phyloP scores from a whole-genome alignment of 2,888 invertebrate genomes.

The Drosophila kanekoi region DNA sequence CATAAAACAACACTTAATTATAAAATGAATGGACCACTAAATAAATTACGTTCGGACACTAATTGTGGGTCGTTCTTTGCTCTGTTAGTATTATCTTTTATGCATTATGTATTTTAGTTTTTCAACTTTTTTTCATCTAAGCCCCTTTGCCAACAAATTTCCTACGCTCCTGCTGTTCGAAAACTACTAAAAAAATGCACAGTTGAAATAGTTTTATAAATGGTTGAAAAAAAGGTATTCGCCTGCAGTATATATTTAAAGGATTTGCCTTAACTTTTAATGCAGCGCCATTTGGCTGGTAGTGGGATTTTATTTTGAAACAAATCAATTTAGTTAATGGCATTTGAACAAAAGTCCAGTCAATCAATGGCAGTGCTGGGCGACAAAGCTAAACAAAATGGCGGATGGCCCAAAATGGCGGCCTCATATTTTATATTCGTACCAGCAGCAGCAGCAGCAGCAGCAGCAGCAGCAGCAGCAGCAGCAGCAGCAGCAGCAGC shows the following conservation, averaged over 20 bases:
- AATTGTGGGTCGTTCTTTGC: too few relatives aligned
- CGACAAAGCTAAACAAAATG: constrained; percentile 50
- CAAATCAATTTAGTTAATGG: constrained; percentile 59
- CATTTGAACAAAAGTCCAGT: constrained; percentile 46
- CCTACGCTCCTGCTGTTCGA: too few relatives aligned
- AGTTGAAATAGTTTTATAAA: background rate
- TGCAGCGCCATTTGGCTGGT: constrained; percentile 31
- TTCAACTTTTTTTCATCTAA: too few relatives aligned
- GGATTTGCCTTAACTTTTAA: constrained; percentile 36
- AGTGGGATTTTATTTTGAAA: constrained; percentile 40
- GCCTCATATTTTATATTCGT: constrained; percentile 29
- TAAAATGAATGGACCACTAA: too few relatives aligned
- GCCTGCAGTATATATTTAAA: constrained; percentile 15
- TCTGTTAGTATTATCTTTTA: too few relatives aligned
- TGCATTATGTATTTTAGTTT: too few relatives aligned
- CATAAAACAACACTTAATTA: too few relatives aligned
- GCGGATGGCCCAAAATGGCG: constrained; percentile 22
- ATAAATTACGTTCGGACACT: too few relatives aligned
- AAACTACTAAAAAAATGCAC: too few relatives aligned
- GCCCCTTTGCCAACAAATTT: too few relatives aligned
- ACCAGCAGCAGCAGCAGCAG: background rate
- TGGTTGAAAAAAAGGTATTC: background rate
- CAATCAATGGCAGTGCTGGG: constrained; percentile 37
- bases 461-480: too few relatives aligned
- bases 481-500: too few relatives aligned